Base-by-base conservation (phyloP, 2,888 invertebrate genomes). In the Morpho deidamia region DNA sequence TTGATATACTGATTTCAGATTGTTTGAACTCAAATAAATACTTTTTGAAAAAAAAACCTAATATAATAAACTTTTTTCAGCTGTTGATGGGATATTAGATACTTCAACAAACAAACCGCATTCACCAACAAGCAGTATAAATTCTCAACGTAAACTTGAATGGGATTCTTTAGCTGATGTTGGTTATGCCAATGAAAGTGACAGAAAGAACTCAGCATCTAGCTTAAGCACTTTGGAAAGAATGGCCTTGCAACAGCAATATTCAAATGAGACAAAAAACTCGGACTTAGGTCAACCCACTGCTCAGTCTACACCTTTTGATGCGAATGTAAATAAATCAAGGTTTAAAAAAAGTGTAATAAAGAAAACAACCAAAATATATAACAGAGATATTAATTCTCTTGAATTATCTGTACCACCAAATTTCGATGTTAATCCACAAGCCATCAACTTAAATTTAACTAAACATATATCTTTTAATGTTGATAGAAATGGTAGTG, bases 101-200 rank as follows among this genome's bases (percentile, higher is more conserved):
- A 70, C 84, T 69, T 77, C 83, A 70, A 63, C 70, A 46, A 78
- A 90, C 60, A 80, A 86, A 54, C 78, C 79, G n/a, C 73, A 90
- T 23, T 94, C 95, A 7, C 95, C 96, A 1, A 92, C 95, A 11
- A 95, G 95, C 60, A 94, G 94, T 70, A 80, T 94, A 0, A 92
- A 94, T 48, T 94, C 95, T 0, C 93, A 92, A 68, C 92, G 93
- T 49, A 94, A 94, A 60, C 81, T 96, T 2, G 96, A 96, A 83
- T 96, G 96, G 96, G 96, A 96, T 74, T 96, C 95, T 38, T 92
- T 96, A 23, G 96, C 95, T 0, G 96, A 96, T 83, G 95, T 96
- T 43, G 96, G 96, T 0, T 96, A 96, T 76, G 91, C 81, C 34
- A 92, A 93, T 64, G 90, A 91, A 61, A 88, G 87, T 69, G 91